Base-by-base conservation (phyloP, 2,888 invertebrate species). In the Tipula helvola region DNA sequence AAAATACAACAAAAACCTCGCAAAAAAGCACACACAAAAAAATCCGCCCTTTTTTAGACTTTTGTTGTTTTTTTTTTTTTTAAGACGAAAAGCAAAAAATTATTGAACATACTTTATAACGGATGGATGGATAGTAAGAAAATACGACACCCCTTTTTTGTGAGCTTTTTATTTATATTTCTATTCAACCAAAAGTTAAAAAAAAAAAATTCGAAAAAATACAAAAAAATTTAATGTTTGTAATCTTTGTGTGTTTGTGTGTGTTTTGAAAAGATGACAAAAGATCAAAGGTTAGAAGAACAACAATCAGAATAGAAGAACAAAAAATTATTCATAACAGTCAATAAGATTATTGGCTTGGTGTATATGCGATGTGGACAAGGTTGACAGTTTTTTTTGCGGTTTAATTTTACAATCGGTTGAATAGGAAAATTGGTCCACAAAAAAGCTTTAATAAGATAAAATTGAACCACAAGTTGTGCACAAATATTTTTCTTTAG, bases 71-170 rank as follows among this genome's bases (percentile, higher is more conserved):
- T 39, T 39, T 39, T 71, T 71, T 12, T 28, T 12, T 12, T 28
- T 28, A 71, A 52, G 52, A 12, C 18, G 28, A 71, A 28, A 8
- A 52, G 16, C 16, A 18, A 71, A 71, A 71, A 71, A 71, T 71
- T 71, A 71, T 71, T 71, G 71, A 71, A 71, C 71, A 71, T 71
- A 71, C 71, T 71, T 71, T 71, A 71, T 71, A 71, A 71, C 71
- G 71, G 71, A 71, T 71, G 71, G 71, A 71, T 71, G 71, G 71
- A 71, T 71, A 71, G 71, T 71, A 71, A 71, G 71, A 71, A 71
- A 71, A 71, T 71, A 28, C 71, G 71, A 71, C 71, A 71, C 71
- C 71, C 71, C 71, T 71, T 71, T 71, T 71, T 71, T 71, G 71
- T 71, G 71, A 28, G 71, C 71, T 28, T 71, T 71, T 71, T 28